These are phyloP conservation scores for Rhincodon typus DNA, from an alignment of 2,797 vertebrate species.

Conservation along the genomic window DNA sequence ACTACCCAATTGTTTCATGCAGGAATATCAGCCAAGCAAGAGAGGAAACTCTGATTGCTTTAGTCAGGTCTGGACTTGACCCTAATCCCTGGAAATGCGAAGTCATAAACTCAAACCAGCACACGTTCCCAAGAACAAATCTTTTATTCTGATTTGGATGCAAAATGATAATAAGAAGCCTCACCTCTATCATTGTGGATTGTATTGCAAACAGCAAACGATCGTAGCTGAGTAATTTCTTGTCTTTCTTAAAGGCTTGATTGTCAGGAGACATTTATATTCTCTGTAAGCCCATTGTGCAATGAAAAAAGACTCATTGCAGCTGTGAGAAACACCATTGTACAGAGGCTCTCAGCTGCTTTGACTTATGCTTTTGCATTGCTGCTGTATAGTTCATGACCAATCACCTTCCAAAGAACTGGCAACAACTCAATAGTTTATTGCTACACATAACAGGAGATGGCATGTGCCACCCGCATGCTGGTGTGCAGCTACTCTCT, in stretches of 20 bases:
- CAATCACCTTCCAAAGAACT: constrained; percentile 7
- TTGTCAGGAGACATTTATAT: not conserved
- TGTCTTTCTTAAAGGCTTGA: constrained; percentile 9
- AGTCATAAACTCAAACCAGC: not conserved
- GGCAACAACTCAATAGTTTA: not conserved
- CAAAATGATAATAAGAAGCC: not conserved
- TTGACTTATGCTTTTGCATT: not conserved
- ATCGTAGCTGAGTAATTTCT: not conserved
- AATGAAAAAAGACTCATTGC: not conserved
- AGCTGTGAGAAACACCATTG: constrained; percentile 27
- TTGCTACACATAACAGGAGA: not conserved
- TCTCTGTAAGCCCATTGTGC: constrained; percentile 2
- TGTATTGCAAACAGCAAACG: not conserved
- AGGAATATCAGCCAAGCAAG: not conserved
- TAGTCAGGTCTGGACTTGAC: not conserved
- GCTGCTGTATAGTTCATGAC: not conserved
- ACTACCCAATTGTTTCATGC: not conserved
- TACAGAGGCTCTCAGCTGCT: constrained; percentile 10
- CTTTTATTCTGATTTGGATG: not conserved
- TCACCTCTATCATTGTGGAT: constrained; percentile 11
- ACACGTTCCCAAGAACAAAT: not conserved
- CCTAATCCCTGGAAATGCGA: not conserved
- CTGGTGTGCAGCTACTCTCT: not conserved
- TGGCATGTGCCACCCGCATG: not conserved
- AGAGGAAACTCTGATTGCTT: not conserved